Conservation (phyloP, 2,888 invertebrate genomes). For the Brachyopa scutellaris region DNA sequence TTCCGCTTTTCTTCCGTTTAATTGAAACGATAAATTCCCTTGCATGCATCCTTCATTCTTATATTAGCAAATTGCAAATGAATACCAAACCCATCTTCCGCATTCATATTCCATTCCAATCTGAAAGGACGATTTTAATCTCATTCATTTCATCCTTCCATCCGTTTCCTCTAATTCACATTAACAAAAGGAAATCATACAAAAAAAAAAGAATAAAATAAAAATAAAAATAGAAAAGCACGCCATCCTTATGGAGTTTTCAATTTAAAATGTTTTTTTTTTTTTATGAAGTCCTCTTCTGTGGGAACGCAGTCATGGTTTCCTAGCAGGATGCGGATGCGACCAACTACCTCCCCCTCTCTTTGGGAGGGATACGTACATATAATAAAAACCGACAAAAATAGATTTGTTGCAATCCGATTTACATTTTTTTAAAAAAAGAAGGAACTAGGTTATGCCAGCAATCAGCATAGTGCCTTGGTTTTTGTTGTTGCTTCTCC, state of each 20-base stretch:
- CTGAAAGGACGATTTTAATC: conserved; percentile 48
- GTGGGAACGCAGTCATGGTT: not conserved
- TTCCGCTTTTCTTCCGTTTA: conserved; percentile 24
- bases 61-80: conserved; percentile 38
- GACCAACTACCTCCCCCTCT: not conserved
- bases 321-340: not conserved
- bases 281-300: conserved; percentile 5
- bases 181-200: conserved; percentile 41
- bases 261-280: conserved; percentile 44
- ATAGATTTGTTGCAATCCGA: conserved; percentile 70
- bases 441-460: conserved; percentile 53
- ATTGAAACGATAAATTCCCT: conserved; percentile 59
- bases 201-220: conserved; percentile 15
- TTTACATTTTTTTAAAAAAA: conserved; percentile 43
- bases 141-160: conserved; percentile 43
- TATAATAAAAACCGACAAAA: conserved; percentile 56
- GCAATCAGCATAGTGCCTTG: conserved; percentile 62
- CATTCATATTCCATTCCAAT: conserved; percentile 1
- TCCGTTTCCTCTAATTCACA: conserved; percentile 52
- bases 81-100: conserved; percentile 13
- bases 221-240: not conserved
- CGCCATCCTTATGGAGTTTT: conserved; percentile 6
- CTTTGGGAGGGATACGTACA: not conserved
- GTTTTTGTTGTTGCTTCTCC: conserved; percentile 14
- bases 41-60: conserved; percentile 14